Base-by-base conservation (phyloP, 2,888 invertebrate species). In the Mylabris sibirica region DNA sequence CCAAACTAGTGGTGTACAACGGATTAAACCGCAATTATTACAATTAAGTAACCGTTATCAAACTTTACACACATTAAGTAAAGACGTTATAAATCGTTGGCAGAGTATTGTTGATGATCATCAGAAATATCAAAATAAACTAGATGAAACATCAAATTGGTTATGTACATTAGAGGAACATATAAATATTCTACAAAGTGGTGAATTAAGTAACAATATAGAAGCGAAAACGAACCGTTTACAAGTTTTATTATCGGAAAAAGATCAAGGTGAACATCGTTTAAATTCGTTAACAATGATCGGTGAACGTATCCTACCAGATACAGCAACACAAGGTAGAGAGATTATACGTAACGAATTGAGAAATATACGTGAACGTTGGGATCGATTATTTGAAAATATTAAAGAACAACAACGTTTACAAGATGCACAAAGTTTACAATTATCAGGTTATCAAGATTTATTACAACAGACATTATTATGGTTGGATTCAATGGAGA, bases 21-120 rank as follows among this genome's bases (percentile, higher is more conserved):
- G 94, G 65, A 89, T 97, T 20, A 95, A 95, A 80, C 94, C 94
- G 6, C 86, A 96, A 64, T 93, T 96, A 22, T 92, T 95, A 0
- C 97, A 97, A 87, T 91, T 97, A n/a, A 94, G 93, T 75, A 93
- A 93, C 80, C 89, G 95, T 62, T 96, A 95, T 80, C 94, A 96
- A 82, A 88, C 92, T 66, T 85, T 96, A 34, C 93, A 92, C 80
- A 89, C 91, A 1, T 86, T 95, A 64, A 94, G 93, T 73, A 96
- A 96, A 83, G 95, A 96, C 82, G 93, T 94, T 0, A 91, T 95
- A 4, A 93, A 92, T 78, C 92, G 93, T 72, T 95, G 94, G 92
- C 92, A 93, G 75, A 91, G 90, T 77, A 86, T 96, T 66, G 93
- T 94, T 0, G 92, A 93, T 63, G 94, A 96, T 79, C 96, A 97